These are phyloP conservation scores for Pithys albifrons DNA, from an alignment of 2,113 vertebrate genomes.

Conservation along the genomic window DNA sequence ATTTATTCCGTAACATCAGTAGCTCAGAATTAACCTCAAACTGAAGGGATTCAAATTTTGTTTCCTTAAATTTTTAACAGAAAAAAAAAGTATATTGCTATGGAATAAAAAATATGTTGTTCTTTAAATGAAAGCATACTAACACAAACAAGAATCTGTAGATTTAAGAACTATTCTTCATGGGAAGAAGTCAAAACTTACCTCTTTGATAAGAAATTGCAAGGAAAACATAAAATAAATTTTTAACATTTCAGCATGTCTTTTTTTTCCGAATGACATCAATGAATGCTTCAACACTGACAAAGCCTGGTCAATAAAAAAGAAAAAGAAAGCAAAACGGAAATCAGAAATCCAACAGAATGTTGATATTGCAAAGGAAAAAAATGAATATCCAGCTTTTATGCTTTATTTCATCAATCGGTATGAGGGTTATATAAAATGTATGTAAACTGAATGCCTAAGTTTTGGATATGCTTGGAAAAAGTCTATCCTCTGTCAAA, in stretches of 20 bases:
- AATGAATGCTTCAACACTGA: slow-evolving; percentile 59
- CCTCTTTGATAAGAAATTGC: slow-evolving; percentile 69
- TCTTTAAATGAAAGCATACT: background rate
- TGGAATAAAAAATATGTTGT: background rate
- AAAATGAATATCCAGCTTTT: background rate
- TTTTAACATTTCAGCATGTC: slow-evolving; percentile 35
- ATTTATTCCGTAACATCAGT: background rate
- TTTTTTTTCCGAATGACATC: slow-evolving; percentile 51
- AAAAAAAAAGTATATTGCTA: background rate
- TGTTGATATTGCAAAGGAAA: background rate
- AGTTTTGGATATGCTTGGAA: background rate
- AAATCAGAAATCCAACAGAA: background rate
- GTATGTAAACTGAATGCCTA: background rate
- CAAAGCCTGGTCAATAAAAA: slow-evolving; percentile 22
- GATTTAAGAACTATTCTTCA: background rate
- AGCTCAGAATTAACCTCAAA: background rate
- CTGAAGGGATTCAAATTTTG: background rate
- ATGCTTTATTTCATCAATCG: background rate
- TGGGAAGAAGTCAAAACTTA: background rate
- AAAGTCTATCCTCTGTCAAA: background rate
- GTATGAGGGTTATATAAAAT: background rate
- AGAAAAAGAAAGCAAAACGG: background rate
- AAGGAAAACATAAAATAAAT: slow-evolving; percentile 68
- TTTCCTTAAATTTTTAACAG: background rate
- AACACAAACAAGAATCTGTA: background rate